A percentile compares a stretch with the other conserved stretches of the same genome.
Conservation (phyloP, 2,797 vertebrate species). For the Nannoperca australis region DNA sequence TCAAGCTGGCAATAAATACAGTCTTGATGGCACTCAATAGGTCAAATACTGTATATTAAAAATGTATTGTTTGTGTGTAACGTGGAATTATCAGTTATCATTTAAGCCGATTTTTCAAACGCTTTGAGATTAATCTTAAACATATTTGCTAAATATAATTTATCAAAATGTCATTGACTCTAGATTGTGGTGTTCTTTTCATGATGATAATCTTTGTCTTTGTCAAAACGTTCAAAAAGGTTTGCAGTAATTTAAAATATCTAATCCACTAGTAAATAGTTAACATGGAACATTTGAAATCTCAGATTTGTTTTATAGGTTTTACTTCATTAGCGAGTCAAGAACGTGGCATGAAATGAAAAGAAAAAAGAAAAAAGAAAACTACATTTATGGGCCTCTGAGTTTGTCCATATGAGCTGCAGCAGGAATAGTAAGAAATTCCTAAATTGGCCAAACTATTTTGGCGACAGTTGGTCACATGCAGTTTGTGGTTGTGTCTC, state of each 20-base stretch:
- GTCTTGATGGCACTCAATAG: conserved; percentile 59
- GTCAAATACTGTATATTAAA: conserved; percentile 51
- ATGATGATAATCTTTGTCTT: background rate
- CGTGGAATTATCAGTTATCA: background rate
- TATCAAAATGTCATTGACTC: background rate
- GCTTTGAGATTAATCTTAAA: background rate
- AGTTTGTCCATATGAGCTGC: conserved; percentile 15
- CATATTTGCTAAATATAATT: background rate
- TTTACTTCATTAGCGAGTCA: background rate
- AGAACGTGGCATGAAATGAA: background rate
- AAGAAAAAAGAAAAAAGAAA: background rate
- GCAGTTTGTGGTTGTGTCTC: conserved; percentile 56
- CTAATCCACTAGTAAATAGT: background rate
- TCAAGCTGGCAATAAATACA: conserved; percentile 53
- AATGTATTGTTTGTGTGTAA: conserved; percentile 26
- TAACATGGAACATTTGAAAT: conserved; percentile 3
- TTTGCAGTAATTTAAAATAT: background rate
- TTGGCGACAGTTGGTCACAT: conserved; percentile 48
- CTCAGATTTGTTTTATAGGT: conserved; percentile 20
- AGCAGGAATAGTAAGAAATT: conserved; percentile 45
- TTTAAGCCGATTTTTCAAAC: conserved; percentile 7
- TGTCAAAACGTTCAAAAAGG: background rate
- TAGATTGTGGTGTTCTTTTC: background rate
- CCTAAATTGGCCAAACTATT: conserved; percentile 55
- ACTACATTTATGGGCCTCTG: background rate